Evolutionary conservation across 2,113 vertebrate genomes (phyloP).

Genomic region (Smithornis capensis): DNA sequence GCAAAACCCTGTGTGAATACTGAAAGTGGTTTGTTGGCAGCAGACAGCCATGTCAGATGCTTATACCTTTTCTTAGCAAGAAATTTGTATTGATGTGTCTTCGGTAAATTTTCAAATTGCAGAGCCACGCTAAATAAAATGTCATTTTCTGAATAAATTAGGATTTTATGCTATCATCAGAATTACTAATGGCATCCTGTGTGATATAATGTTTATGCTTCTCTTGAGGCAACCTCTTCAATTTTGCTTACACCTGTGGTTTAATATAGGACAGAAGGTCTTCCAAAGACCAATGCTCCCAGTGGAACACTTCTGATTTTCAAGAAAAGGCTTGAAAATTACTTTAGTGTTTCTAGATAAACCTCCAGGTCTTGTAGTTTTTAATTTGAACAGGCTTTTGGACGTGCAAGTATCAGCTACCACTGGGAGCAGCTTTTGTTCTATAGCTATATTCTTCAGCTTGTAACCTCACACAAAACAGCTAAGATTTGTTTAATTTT

Average conservation of each 20-base stretch:
- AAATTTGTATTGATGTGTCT: constrained; percentile 57
- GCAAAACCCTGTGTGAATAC: not conserved
- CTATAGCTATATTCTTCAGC: not conserved
- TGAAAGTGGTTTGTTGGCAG: constrained; percentile 40
- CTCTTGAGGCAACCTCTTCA: constrained; percentile 53
- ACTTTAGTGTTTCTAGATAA: constrained; percentile 7
- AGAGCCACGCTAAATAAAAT: constrained; percentile 74
- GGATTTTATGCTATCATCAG: constrained; percentile 61
- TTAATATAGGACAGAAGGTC: constrained; percentile 49
- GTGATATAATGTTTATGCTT: constrained; percentile 35
- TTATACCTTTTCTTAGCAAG: constrained; percentile 44
- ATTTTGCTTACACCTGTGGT: constrained; percentile 64
- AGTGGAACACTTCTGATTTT: constrained; percentile 17
- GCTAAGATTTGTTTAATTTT: not conserved
- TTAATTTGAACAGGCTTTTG: constrained; percentile 49
- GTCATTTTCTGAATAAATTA: constrained; percentile 78
- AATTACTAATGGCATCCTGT: constrained; percentile 59
- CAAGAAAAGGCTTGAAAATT: constrained; percentile 16
- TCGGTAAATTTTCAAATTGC: constrained; percentile 69
- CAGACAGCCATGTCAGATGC: constrained; percentile 52
- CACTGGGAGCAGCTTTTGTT: not conserved
- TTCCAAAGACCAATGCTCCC: not conserved
- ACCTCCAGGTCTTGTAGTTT: not conserved
- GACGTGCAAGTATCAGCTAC: not conserved
- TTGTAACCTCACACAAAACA: not conserved